These are phyloP conservation scores for Himalopsyche tibetana DNA, from an alignment of 2,888 invertebrate genomes.

Conservation along the genomic window DNA sequence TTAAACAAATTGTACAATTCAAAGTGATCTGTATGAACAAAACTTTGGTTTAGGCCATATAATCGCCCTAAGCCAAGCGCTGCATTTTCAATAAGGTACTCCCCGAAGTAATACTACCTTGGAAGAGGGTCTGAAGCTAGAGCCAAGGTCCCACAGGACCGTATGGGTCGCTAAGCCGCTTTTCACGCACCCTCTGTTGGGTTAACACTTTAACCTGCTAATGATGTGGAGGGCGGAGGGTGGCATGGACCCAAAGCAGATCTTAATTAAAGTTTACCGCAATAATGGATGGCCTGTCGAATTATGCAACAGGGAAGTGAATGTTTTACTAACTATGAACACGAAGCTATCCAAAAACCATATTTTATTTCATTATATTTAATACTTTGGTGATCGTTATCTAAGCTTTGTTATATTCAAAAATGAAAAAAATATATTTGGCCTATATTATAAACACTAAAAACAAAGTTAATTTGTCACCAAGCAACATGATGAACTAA, in stretches of 20 bases:
- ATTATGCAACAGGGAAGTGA: conserved; percentile 13
- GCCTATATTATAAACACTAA: too few species aligned
- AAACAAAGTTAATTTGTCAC: too few species aligned
- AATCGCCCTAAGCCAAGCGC: not conserved
- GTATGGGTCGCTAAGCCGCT: conserved; percentile 32
- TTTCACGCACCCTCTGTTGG: conserved; percentile 42
- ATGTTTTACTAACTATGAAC: not conserved
- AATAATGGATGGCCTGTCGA: conserved; percentile 29
- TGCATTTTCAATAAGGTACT: conserved; percentile 38
- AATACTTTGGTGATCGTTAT: too few species aligned
- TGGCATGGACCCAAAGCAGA: conserved; percentile 18
- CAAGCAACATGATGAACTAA: too few species aligned
- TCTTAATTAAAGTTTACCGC: conserved; percentile 40
- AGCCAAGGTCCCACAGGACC: not conserved
- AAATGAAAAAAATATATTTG: too few species aligned
- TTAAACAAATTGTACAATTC: too few species aligned
- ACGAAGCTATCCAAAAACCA: too few species aligned
- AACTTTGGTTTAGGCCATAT: not conserved
- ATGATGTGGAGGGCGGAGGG: conserved; percentile 37
- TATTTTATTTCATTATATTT: too few species aligned
- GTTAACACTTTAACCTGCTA: conserved; percentile 42
- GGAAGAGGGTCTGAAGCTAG: conserved; percentile 32
- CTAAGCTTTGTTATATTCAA: too few species aligned
- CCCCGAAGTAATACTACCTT: not conserved
- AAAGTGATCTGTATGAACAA: not conserved